Conservation (phyloP, 2,797 vertebrate genomes). For the Phylloscopus collybita region DNA sequence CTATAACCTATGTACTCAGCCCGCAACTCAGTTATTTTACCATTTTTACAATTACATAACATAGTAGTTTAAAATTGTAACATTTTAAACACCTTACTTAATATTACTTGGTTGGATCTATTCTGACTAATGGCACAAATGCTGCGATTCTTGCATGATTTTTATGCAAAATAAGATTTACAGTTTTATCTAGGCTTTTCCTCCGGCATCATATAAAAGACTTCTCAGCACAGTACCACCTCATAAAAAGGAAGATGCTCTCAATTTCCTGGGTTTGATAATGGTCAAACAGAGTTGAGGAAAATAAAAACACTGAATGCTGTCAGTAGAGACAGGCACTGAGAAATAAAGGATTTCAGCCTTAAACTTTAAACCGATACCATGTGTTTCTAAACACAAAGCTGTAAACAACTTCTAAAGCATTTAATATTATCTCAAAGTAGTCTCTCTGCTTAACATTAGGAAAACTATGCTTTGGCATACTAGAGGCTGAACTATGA, state of each 20-base stretch:
- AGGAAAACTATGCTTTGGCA: not conserved
- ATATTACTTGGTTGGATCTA: not conserved
- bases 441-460: not conserved
- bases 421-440: not conserved
- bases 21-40: not conserved
- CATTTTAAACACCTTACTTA: constrained; percentile 4
- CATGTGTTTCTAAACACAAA: not conserved
- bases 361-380: not conserved
- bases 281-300: not conserved
- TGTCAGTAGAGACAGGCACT: not conserved
- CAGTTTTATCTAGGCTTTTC: not conserved
- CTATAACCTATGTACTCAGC: not conserved
- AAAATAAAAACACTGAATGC: not conserved
- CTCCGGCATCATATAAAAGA: not conserved
- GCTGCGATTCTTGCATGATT: not conserved
- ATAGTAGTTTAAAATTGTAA: constrained; percentile 6
- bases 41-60: not conserved
- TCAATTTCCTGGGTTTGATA: not conserved
- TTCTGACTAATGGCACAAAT: not conserved
- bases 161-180: constrained; percentile 28
- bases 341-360: not conserved
- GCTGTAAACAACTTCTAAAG: not conserved
- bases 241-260: not conserved
- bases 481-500: not conserved
- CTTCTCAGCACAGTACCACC: not conserved